A percentile compares a stretch with the other conserved stretches of the same genome.
phyloP scores from a whole-genome alignment of 2,888 invertebrate species.

The Cataglyphis livida region DNA sequence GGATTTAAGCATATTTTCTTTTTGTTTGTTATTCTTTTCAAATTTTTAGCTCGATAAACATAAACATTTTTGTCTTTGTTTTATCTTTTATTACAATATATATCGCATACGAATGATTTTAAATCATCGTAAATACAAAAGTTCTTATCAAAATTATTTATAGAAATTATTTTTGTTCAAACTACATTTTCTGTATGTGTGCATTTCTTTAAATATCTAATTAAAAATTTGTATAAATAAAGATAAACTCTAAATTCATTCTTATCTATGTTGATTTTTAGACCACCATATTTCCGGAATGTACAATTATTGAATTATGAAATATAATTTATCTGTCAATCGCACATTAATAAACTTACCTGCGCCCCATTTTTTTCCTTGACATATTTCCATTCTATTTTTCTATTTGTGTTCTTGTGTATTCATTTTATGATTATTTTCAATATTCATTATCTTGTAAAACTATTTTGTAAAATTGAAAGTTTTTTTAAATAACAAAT shows the following conservation, averaged over 20 bases:
- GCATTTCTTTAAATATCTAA: neutral
- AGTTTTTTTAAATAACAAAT: neutral
- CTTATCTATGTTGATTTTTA: conserved; percentile 13
- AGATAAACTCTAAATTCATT: neutral
- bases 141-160: conserved; percentile 10
- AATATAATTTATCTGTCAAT: conserved; percentile 41
- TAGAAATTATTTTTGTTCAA: neutral
- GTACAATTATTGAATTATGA: neutral
- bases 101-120: neutral
- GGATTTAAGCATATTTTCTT: conserved; percentile 2
- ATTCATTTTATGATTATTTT: neutral
- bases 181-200: neutral
- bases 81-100: neutral
- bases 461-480: neutral
- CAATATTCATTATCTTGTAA: conserved; percentile 11
- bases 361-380: conserved; percentile 34
- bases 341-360: neutral
- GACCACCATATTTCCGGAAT: neutral
- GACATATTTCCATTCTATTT: conserved; percentile 12
- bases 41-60: neutral
- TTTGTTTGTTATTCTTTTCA: neutral
- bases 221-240: neutral
- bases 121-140: neutral
- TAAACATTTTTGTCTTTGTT: conserved; percentile 12
- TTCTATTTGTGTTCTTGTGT: neutral